phyloP scores from a whole-genome alignment of 2,113 vertebrate genomes.

The Papio anubis region DNA sequence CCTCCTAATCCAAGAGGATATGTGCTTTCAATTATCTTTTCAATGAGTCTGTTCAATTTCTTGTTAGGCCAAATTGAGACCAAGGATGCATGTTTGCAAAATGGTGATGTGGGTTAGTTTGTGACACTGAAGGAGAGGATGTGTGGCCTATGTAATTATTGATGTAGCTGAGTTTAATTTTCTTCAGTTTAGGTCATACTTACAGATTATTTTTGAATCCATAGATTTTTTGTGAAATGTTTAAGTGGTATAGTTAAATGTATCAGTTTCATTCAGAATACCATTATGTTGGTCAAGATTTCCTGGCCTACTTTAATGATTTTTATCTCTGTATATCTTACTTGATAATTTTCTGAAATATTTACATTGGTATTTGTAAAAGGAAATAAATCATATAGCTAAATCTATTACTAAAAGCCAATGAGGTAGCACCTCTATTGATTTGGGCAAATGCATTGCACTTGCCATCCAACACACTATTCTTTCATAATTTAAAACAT shows the following conservation, averaged over 20 bases:
- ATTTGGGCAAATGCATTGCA: background rate
- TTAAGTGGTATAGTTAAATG: constrained; percentile 28
- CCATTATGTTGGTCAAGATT: background rate
- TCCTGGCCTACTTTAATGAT: background rate
- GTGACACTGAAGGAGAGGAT: background rate
- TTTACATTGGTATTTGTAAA: background rate
- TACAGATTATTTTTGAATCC: constrained; percentile 15
- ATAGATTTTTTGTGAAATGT: background rate
- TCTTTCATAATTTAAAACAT: background rate
- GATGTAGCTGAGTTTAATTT: background rate
- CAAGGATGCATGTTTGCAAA: background rate
- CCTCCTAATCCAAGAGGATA: background rate
- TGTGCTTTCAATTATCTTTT: background rate
- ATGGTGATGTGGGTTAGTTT: background rate
- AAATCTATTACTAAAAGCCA: background rate
- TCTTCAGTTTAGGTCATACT: background rate
- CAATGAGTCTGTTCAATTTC: background rate
- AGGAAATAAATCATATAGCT: background rate
- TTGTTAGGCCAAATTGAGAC: background rate
- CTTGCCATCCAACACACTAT: background rate
- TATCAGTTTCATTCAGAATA: background rate
- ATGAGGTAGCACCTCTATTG: background rate
- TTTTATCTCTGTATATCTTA: background rate
- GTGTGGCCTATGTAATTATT: background rate
- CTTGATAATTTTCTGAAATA: constrained; percentile 24